Evolutionary conservation across 2,888 invertebrate species (phyloP), one percentile per base, ranked within the genome.

Genomic region (Cinara cedri): DNA sequence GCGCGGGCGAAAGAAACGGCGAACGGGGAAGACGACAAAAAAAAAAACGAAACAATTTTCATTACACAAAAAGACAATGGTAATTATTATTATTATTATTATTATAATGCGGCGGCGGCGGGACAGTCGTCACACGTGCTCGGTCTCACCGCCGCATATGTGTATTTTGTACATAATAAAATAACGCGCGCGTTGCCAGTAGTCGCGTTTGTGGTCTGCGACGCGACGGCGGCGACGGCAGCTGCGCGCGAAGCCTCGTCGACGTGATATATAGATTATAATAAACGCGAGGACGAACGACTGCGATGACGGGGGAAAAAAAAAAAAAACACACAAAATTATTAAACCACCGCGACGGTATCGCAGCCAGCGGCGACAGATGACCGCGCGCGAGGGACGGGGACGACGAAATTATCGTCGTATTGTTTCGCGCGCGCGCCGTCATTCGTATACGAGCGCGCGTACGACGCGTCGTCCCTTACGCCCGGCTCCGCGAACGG

Each of bases 321-420:
- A n/a, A n/a, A n/a, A n/a, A n/a, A n/a, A n/a, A n/a, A n/a, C n/a
- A n/a, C n/a, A n/a, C n/a, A 34, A 34, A 34, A 34, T 6, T 34
- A 6, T 34, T n/a, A n/a, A 34, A 34, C 34, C 65, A n/a, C 10
- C 10, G 66, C 16, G 10, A 24, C 54, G 21, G 24, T 10, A 34
- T 3, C 34, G 34, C 34, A 34, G 34, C 34, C 34, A 34, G 34
- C n/a, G 6, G 24, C 60, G 34, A 76, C 68, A 66, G 76, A 78
- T 78, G 76, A 78, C 76, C 76, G 76, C 34, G 34, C 34, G 34
- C 34, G 34, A 34, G 65, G 76, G 76, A 60, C 65, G 55, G 63
- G n/a, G 42, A 60, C 54, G 44, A 55, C 60, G 68, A 78, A 78
- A 78, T 78, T 78, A 78, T 78, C 76, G 76, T n/a, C 49, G 49